Evolutionary conservation across 2,113 vertebrate genomes (phyloP).

Genomic region (Xiphophorus hellerii): DNA sequence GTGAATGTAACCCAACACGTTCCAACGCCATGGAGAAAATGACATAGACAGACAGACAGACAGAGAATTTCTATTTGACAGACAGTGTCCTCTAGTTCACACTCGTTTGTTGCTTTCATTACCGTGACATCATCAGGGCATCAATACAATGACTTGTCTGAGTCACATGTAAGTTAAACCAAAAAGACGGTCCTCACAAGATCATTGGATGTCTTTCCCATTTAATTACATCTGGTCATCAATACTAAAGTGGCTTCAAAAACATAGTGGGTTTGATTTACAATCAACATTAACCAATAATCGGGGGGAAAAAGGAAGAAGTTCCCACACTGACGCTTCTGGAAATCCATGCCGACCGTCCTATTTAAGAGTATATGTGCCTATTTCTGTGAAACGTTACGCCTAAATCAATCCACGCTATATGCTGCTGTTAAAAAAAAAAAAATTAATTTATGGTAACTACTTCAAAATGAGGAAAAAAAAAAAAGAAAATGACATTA

Average conservation of each 20-base stretch:
- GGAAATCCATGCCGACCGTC: conserved; percentile 73
- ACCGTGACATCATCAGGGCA: conserved; percentile 42
- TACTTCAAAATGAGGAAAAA: conserved; percentile 67
- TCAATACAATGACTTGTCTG: conserved; percentile 36
- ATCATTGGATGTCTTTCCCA: conserved; percentile 67
- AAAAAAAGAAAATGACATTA: conserved; percentile 67
- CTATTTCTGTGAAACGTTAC: conserved; percentile 79
- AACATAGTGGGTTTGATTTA: conserved; percentile 76
- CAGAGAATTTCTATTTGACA: conserved; percentile 25
- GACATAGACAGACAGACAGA: conserved; percentile 17
- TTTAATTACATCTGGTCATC: conserved; percentile 69
- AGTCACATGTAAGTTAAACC: conserved; percentile 29
- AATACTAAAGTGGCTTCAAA: conserved; percentile 82
- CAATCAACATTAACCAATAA: conserved; percentile 69
- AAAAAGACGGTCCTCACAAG: conserved; percentile 57
- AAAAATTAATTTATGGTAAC: conserved; percentile 79
- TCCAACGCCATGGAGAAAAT: conserved; percentile 23
- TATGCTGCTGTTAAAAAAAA: conserved; percentile 79
- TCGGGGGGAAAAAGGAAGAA: conserved; percentile 22
- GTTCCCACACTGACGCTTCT: conserved; percentile 66
- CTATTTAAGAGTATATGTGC: conserved; percentile 77
- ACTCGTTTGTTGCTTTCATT: conserved; percentile 33
- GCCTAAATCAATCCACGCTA: conserved; percentile 74
- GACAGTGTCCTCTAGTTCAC: conserved; percentile 51
- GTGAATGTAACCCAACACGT: conserved; percentile 9